A percentile compares a stretch with the other conserved stretches of the same genome.
These are phyloP conservation scores for Semotilus atromaculatus DNA, from an alignment of 2,797 vertebrate genomes.

Conservation along the genomic window DNA sequence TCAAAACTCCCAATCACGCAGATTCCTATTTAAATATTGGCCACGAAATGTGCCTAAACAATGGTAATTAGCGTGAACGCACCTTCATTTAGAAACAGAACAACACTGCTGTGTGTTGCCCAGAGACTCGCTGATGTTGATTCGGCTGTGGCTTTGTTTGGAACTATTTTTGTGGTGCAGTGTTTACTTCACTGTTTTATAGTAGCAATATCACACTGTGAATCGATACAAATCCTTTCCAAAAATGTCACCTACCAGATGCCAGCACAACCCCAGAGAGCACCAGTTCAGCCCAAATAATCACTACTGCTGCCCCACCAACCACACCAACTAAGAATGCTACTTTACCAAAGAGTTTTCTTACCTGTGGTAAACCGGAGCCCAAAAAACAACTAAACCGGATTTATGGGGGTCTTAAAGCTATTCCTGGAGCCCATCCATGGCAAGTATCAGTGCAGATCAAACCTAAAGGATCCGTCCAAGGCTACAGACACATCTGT, in stretches of 20 bases:
- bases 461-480: slow-evolving; percentile 53
- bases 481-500: slow-evolving; percentile 76
- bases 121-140: neutral
- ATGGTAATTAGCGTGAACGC: neutral
- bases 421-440: slow-evolving; percentile 83
- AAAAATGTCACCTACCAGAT: slow-evolving; percentile 3
- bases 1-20: neutral
- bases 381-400: slow-evolving; percentile 62
- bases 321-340: neutral
- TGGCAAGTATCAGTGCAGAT: slow-evolving; percentile 92
- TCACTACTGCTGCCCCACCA: neutral
- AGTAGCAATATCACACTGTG: neutral
- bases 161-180: neutral
- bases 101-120: neutral
- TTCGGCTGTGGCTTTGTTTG: neutral
- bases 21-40: neutral
- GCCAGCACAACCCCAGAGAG: neutral
- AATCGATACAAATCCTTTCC: neutral
- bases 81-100: neutral
- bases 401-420: slow-evolving; percentile 89
- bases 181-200: neutral
- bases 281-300: slow-evolving; percentile 2
- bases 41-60: neutral
- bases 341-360: slow-evolving; percentile 54
- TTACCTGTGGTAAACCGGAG: slow-evolving; percentile 79